Base-by-base conservation (phyloP, 2,113 vertebrate species). In the Cebidichthys violaceus region DNA sequence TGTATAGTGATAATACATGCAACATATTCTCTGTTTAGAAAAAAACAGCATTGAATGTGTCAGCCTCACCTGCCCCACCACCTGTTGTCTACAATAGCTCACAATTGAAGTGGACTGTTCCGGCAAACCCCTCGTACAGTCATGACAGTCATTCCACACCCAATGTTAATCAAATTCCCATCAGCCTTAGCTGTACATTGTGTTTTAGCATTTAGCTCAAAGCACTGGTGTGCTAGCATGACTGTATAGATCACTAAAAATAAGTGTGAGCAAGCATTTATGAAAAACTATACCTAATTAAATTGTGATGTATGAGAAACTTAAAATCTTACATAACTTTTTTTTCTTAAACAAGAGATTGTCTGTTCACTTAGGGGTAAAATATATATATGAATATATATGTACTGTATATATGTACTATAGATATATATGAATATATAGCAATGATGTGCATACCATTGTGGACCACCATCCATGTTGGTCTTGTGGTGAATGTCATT, bases 401-500 rank as follows among this genome's bases (percentile, higher is more conserved):
- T n/a, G n/a, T n/a, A n/a, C n/a, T n/a, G n/a, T n/a, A n/a, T n/a
- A n/a, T n/a, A n/a, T n/a, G n/a, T n/a, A n/a, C n/a, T n/a, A n/a
- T n/a, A n/a, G n/a, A 41, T 47, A 45, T 45, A 18, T 47, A 47
- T 35, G 0, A 17, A 47, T 24, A 41, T 9, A 29, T 9, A 73
- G n/a, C 18, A 41, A 29, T 31, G 45, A 39, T 10, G 13, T 45
- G 9, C 87, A 31, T 90, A 97, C 97, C 95, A 90, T 87, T 96
- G 94, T 68, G 96, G 96, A 65, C 97, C 96, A 24, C 97, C 97
- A 61, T 83, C 93, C 80, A 94, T 94, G 82, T 87, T 96, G 91
- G 97, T 97, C 94, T 97, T 97, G 92, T 97, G 96, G 91, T 97
- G 96, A 81, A 97, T 97, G 89, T 97, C 96, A 1, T 98, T 98